Base-by-base conservation (phyloP, 2,797 vertebrate species). In the Pipistrellus nathusii region DNA sequence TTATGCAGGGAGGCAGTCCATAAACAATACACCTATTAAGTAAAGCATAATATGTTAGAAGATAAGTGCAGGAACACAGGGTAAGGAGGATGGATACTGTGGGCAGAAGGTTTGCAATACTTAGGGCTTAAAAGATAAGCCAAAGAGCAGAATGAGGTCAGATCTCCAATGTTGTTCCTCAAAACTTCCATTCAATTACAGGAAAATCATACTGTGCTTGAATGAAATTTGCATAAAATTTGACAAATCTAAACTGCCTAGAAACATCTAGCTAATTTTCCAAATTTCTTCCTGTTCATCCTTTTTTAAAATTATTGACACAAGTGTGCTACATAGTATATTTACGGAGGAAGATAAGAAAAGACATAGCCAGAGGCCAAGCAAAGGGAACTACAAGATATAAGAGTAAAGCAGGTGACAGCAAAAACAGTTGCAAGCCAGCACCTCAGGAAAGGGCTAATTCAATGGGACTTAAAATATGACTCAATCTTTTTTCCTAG, bases 261-360 rank as follows among this genome's bases (percentile, higher is more conserved):
- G 21, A 75, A 96, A 89, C 23, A 66, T 20, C 81, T 5, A 93
- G 48, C 35, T 77, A 30, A 35, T 71, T 87, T 86, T 81, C 53
- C 32, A 68, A 59, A 76, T 64, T 64, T 77, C 8, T 0, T 90
- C 78, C 85, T 51, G 68, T 87, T 93, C 32, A 73, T 55, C 46
- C 21, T 66, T 85, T 8, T 76, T 96, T 77, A 95, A 85, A 97
- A 90, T 89, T 87, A 85, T 72, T 75, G 35, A 81, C 76, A 62
- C 41, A 68, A 89, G 94, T 71, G 66, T 77, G 76, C 76, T 82
- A 78, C 3, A 21, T 2, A 71, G 77, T 32, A 44, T 73, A 91
- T 62, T 80, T 75, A 93, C 14, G 5, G 53, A 90, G 10, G 64
- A 82, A 85, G 35, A 95, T 23, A 66, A 1, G 18, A 90, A 96